A percentile compares a stretch with the other conserved stretches of the same genome.
Evolutionary conservation across 2,888 invertebrate species (phyloP).

Genomic region (Bombylius major): DNA sequence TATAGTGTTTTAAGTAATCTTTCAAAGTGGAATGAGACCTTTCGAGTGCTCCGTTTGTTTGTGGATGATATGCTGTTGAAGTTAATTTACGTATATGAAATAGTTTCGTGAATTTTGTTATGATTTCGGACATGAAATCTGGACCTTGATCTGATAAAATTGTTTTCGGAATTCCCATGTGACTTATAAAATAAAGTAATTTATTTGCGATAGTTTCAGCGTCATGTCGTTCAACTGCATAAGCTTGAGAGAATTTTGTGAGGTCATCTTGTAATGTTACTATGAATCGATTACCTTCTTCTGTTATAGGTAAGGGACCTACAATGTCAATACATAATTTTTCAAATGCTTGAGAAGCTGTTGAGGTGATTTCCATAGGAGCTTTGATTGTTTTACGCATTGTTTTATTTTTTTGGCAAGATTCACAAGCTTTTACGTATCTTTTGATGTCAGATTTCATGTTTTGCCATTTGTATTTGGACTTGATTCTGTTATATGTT

Average conservation of each 20-base stretch:
- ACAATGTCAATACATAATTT: constrained; percentile 22
- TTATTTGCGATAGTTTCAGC: constrained; percentile 22
- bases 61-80: constrained; percentile 23
- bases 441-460: constrained; percentile 24
- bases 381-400: constrained; percentile 13
- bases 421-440: constrained; percentile 21
- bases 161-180: constrained; percentile 20
- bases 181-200: constrained; percentile 23
- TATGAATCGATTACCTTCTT: constrained; percentile 19
- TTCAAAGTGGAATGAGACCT: constrained; percentile 21
- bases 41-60: constrained; percentile 24
- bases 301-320: constrained; percentile 20
- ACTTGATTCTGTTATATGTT: constrained; percentile 16
- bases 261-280: constrained; percentile 21
- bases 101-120: constrained; percentile 23
- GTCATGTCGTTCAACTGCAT: constrained; percentile 20
- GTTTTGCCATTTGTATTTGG: constrained; percentile 21
- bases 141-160: constrained; percentile 30
- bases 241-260: constrained; percentile 21
- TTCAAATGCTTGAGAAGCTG: constrained; percentile 21
- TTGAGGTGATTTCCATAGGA: constrained; percentile 26
- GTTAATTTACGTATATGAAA: constrained; percentile 23
- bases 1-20: constrained; percentile 23
- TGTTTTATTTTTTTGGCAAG: constrained; percentile 23
- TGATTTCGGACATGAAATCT: constrained; percentile 25